These are phyloP conservation scores for Caenorhabditis auriculariae DNA, from an alignment of 2,888 invertebrate species.

Conservation along the genomic window DNA sequence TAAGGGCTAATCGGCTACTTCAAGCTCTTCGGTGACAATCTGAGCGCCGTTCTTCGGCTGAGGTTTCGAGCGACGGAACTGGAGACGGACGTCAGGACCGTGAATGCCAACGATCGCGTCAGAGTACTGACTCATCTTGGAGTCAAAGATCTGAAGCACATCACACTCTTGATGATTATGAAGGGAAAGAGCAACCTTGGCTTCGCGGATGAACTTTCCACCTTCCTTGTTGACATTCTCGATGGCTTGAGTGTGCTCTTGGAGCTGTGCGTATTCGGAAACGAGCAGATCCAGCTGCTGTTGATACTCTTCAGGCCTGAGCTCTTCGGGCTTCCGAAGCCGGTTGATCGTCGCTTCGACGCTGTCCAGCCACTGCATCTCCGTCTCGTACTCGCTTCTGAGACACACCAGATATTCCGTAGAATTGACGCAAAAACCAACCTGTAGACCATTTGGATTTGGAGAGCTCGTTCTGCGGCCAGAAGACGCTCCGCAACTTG, in stretches of 20 bases:
- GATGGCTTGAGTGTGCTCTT: constrained; percentile 88
- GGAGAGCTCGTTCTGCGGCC: constrained; percentile 86
- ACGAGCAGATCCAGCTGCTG: constrained; percentile 59
- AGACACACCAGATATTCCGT: background rate
- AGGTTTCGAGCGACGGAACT: constrained; percentile 54
- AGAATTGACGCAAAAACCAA: constrained; percentile 58
- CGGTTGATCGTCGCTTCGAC: constrained; percentile 63
- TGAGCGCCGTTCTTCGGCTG: constrained; percentile 62
- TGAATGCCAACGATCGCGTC: constrained; percentile 72
- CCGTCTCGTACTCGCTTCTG: constrained; percentile 60
- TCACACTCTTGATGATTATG: constrained; percentile 1
- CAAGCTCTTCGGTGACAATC: constrained; percentile 61
- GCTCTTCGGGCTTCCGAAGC: constrained; percentile 56
- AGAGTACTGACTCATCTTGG: constrained; percentile 80
- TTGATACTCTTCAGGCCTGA: constrained; percentile 62
- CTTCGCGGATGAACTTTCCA: constrained; percentile 91
- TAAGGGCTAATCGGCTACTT: constrained; percentile 27
- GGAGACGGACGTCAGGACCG: constrained; percentile 44
- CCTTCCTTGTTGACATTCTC: constrained; percentile 93
- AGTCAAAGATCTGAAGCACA: constrained; percentile 77
- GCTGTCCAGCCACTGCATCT: constrained; percentile 62
- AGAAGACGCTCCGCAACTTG: constrained; percentile 76
- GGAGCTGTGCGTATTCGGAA: constrained; percentile 84
- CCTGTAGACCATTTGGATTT: constrained; percentile 85
- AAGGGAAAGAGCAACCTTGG: constrained; percentile 81